Conservation (phyloP, 2,113 vertebrate species). For the Donacobius atricapilla region DNA sequence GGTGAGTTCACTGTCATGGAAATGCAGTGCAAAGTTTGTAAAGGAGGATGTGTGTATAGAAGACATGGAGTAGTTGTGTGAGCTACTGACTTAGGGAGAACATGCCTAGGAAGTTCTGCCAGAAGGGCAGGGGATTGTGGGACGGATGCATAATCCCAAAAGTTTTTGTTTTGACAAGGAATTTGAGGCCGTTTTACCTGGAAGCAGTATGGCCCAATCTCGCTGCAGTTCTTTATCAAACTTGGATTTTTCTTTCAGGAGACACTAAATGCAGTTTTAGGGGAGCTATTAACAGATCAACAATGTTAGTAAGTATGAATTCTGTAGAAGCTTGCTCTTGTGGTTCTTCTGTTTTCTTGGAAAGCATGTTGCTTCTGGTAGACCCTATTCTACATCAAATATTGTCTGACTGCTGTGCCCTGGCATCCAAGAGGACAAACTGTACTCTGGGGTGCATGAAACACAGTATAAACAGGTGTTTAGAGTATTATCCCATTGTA, state of each 20-base stretch:
- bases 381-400: not conserved
- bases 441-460: not conserved
- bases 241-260: not conserved
- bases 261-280: not conserved
- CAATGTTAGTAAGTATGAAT: not conserved
- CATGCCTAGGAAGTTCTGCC: not conserved
- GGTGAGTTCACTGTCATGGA: not conserved
- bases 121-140: not conserved
- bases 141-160: not conserved
- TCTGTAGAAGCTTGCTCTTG: not conserved
- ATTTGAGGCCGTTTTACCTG: not conserved
- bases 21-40: not conserved
- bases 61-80: not conserved
- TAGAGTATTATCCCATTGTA: not conserved
- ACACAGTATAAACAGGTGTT: not conserved
- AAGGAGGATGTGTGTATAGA: not conserved
- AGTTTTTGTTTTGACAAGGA: not conserved
- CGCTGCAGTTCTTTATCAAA: not conserved
- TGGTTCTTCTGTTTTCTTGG: not conserved
- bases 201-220: not conserved
- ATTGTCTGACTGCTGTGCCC: not conserved
- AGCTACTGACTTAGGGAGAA: not conserved
- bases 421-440: not conserved
- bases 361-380: not conserved
- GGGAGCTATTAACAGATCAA: not conserved